Percentiles rank a stretch among this genome's conserved stretches.
These are phyloP conservation scores for Pseudeuparius sepicola DNA, from an alignment of 2,888 invertebrate species.

Conservation along the genomic window DNA sequence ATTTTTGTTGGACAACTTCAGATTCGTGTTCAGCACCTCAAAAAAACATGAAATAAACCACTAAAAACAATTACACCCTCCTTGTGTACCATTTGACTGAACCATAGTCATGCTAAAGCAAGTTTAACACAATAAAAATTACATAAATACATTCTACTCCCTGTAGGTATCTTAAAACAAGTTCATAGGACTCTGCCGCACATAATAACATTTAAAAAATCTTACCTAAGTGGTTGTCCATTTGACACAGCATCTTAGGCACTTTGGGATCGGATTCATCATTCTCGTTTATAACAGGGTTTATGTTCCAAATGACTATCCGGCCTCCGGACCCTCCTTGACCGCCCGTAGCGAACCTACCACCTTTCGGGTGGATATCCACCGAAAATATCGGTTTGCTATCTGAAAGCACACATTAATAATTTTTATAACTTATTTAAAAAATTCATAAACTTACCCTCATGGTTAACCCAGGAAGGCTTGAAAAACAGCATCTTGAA, in stretches of 20 bases:
- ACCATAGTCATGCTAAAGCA: too few relatives aligned
- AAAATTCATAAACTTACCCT: conserved; percentile 48
- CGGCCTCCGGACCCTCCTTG: conserved; percentile 86
- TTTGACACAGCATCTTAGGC: conserved; percentile 90
- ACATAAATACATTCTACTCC: too few relatives aligned
- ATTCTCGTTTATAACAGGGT: conserved; percentile 69
- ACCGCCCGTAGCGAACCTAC: conserved; percentile 88
- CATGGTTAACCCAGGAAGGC: conserved; percentile 51
- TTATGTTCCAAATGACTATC: conserved; percentile 92
- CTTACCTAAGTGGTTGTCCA: conserved; percentile 89
- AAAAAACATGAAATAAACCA: too few relatives aligned
- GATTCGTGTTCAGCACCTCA: too few relatives aligned
- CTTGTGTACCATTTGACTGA: too few relatives aligned
- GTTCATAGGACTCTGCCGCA: too few relatives aligned
- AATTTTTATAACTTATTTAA: conserved; percentile 11
- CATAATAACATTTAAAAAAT: not conserved
- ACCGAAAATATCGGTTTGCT: conserved; percentile 94
- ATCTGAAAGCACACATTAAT: conserved; percentile 35
- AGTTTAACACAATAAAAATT: too few relatives aligned
- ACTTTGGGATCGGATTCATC: conserved; percentile 72
- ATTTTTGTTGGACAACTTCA: too few relatives aligned
- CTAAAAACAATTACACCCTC: too few relatives aligned
- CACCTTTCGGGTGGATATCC: conserved; percentile 94
- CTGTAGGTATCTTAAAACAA: too few relatives aligned
- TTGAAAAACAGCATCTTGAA: conserved; percentile 27